Evolutionary conservation across 2,888 invertebrate genomes (phyloP).

Genomic region (Dryocosmus kuriphilus): DNA sequence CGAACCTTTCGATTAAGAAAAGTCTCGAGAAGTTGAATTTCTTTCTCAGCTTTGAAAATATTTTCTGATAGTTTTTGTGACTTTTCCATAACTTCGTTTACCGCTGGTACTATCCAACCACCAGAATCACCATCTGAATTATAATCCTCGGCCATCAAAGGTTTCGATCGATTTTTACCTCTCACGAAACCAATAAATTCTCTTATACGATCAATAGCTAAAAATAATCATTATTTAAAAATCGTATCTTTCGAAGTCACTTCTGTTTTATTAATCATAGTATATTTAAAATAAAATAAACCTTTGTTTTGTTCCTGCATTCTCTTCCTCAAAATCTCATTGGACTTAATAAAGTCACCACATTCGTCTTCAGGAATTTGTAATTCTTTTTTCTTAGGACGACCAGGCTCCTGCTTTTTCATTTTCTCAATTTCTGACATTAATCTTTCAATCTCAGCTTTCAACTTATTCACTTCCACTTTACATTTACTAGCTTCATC

Average conservation of each 20-base stretch:
- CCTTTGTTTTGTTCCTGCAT: slow-evolving; percentile 65
- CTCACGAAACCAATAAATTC: slow-evolving; percentile 60
- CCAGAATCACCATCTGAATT: slow-evolving; percentile 34
- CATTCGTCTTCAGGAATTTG: slow-evolving; percentile 44
- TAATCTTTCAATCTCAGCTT: slow-evolving; percentile 41
- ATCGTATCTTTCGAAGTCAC: not conserved
- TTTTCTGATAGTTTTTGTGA: slow-evolving; percentile 63
- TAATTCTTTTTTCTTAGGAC: not conserved
- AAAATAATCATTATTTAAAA: not conserved
- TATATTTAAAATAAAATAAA: slow-evolving; percentile 38
- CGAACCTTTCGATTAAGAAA: slow-evolving; percentile 17
- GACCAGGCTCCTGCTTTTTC: not conserved
- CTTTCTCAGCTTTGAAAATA: slow-evolving; percentile 65
- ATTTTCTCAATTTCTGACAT: slow-evolving; percentile 37
- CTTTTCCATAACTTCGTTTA: slow-evolving; percentile 59
- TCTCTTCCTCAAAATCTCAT: slow-evolving; percentile 61
- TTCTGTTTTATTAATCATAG: no score
- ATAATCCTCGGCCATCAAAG: slow-evolving; percentile 57
- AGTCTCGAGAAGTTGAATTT: slow-evolving; percentile 61
- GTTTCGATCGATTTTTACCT: slow-evolving; percentile 58
- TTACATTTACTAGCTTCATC: slow-evolving; percentile 51
- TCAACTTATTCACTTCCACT: slow-evolving; percentile 42
- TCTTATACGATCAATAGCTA: slow-evolving; percentile 64
- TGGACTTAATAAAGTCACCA: slow-evolving; percentile 63
- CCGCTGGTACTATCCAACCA: slow-evolving; percentile 52